phyloP scores from a whole-genome alignment of 2,888 invertebrate genomes.

The Caenorhabditis drosophilae region DNA sequence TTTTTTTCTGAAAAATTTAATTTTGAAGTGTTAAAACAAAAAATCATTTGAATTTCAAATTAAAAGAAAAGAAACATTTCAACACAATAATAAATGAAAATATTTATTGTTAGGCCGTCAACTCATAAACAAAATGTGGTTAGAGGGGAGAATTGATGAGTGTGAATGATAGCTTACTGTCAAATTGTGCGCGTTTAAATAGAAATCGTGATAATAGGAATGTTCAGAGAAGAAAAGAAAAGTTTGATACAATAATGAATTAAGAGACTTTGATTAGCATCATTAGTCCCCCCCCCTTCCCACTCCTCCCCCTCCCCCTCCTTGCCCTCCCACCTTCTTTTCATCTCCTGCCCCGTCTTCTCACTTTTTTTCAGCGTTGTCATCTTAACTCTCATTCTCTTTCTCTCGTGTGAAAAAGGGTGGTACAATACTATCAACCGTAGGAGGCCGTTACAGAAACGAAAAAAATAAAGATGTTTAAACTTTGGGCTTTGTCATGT shows the following conservation, averaged over 20 bases:
- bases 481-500: conserved; percentile 36
- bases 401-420: conserved; percentile 12
- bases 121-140: no score
- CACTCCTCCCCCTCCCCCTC: no score
- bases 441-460: conserved; percentile 5
- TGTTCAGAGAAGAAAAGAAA: conserved; percentile 21
- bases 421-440: no score
- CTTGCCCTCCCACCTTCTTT: no score
- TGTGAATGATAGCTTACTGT: conserved; percentile 35
- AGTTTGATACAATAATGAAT: conserved; percentile 12
- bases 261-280: conserved; percentile 5
- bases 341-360: no score
- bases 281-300: not conserved
- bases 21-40: conserved; percentile 3
- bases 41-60: not conserved
- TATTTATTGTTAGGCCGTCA: no score
- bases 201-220: conserved; percentile 32
- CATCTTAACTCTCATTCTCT: no score
- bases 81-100: not conserved
- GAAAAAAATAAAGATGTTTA: conserved; percentile 29
- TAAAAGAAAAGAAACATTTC: conserved; percentile 6
- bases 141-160: conserved; percentile 8
- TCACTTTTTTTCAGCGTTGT: no score
- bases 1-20: no score
- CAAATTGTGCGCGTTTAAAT: conserved; percentile 34